phyloP scores from a whole-genome alignment of 1,140 invertebrate species.

The Bombus confusus region DNA sequence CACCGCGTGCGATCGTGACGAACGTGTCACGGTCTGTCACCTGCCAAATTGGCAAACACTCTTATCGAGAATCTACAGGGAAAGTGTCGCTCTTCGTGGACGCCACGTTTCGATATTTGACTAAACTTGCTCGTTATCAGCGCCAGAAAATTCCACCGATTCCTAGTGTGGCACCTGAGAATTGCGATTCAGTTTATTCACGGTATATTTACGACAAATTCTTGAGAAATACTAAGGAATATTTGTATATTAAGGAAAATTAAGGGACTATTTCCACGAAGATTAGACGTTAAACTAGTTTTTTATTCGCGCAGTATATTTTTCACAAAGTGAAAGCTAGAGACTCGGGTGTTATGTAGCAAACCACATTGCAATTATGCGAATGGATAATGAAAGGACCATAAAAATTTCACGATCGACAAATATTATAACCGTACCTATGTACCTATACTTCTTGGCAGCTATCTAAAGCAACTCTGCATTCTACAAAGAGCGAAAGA shows the following conservation, averaged over 20 bases:
- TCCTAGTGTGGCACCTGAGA: neutral
- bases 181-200: neutral
- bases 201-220: no score
- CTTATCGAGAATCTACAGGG: conserved; percentile 53
- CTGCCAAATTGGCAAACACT: conserved; percentile 73
- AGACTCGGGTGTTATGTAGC: no score
- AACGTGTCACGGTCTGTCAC: conserved; percentile 64
- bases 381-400: no score
- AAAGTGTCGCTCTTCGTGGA: conserved; percentile 29
- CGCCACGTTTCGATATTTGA: conserved; percentile 27
- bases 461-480: no score
- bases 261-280: no score
- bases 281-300: no score
- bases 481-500: no score
- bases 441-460: no score
- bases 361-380: no score
- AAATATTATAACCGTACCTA: no score
- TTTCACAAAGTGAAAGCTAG: no score
- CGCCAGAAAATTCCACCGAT: conserved; percentile 17
- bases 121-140: neutral
- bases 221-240: neutral
- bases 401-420: no score
- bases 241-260: neutral
- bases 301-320: neutral
- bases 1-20: conserved; percentile 54